These are phyloP conservation scores for Chromoteleia sp. DNA, from an alignment of 2,888 invertebrate species.

Conservation along the genomic window DNA sequence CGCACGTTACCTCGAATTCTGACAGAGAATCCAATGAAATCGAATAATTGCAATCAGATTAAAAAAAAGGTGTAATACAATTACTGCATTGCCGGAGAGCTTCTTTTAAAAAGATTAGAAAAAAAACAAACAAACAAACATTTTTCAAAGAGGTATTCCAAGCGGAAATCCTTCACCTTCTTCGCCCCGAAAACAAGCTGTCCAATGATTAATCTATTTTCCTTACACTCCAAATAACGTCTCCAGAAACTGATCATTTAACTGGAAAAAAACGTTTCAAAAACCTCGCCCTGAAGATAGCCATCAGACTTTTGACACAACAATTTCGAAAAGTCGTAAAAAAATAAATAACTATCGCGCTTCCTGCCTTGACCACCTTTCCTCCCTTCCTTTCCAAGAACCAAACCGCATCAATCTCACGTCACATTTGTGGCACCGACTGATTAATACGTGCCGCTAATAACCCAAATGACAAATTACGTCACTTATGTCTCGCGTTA, in stretches of 20 bases:
- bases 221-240: background rate
- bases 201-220: constrained; percentile 35
- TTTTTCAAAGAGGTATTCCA: background rate
- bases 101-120: background rate
- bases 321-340: constrained; percentile 33
- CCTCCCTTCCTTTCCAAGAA: background rate
- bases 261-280: constrained; percentile 15
- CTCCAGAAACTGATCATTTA: constrained; percentile 12
- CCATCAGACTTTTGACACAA: constrained; percentile 32
- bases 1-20: no score
- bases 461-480: constrained; percentile 55
- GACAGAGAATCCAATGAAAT: no score
- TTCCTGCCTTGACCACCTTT: constrained; percentile 10
- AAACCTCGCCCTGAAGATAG: constrained; percentile 9
- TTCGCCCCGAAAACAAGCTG: background rate
- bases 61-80: background rate
- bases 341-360: constrained; percentile 19
- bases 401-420: constrained; percentile 47
- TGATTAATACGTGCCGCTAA: constrained; percentile 50
- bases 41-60: background rate
- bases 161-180: no score
- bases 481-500: constrained; percentile 39
- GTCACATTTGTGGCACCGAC: constrained; percentile 42
- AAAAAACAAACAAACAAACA: constrained; percentile 14
- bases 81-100: background rate